Conservation (phyloP, 1,140 invertebrate genomes). For the Conus betulinus region DNA sequence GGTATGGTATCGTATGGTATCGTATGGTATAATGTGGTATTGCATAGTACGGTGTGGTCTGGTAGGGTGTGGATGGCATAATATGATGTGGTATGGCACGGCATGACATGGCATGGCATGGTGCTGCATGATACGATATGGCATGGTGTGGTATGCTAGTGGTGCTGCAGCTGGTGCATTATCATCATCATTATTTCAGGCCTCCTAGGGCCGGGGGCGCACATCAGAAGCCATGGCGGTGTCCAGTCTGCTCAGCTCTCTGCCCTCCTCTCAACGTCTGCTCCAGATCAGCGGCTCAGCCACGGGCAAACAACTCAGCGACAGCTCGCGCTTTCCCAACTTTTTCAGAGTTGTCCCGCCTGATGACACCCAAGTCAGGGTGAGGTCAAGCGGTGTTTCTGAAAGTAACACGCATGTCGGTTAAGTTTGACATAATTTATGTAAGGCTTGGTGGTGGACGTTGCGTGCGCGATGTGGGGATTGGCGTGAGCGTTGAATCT, state of each 20-base stretch:
- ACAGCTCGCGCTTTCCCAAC: neutral
- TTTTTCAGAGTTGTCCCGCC: conserved; percentile 32
- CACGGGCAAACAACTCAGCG: conserved; percentile 18
- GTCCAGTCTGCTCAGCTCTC: conserved; percentile 17
- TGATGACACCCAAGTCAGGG: conserved; percentile 30
- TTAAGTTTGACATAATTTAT: neutral
- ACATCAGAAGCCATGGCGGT: neutral
- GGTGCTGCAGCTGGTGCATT: neutral
- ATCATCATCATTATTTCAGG: neutral
- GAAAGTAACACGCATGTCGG: neutral
- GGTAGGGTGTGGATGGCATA: no score
- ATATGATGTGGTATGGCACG: no score
- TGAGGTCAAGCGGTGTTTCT: neutral
- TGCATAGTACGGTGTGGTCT: no score
- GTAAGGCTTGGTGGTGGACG: neutral
- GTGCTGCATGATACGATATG: no score
- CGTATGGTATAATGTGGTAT: neutral
- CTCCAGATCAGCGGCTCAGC: conserved; percentile 35
- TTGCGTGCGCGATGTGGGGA: no score
- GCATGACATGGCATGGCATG: no score
- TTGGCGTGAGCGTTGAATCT: no score
- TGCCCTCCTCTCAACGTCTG: conserved; percentile 9
- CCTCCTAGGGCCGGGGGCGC: conserved; percentile 9
- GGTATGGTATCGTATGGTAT: neutral
- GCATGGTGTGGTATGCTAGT: no score